These are phyloP conservation scores for Microctenopoma lineatum DNA, from an alignment of 2,797 vertebrate species.

Conservation along the genomic window DNA sequence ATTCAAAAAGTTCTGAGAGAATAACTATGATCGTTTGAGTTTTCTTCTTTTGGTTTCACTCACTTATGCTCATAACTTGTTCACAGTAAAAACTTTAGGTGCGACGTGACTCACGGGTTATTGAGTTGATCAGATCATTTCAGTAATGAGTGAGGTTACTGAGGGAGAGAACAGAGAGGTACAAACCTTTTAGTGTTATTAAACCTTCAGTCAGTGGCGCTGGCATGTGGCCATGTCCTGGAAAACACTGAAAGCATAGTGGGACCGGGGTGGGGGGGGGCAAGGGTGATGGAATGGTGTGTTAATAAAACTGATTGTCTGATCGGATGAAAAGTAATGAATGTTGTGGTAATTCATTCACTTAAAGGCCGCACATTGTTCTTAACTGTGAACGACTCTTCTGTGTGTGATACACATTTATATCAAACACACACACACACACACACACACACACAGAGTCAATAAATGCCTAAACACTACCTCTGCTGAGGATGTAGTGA, in stretches of 20 bases:
- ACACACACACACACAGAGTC: slow-evolving; percentile 27
- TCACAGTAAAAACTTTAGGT: slow-evolving; percentile 12
- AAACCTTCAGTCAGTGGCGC: slow-evolving; percentile 65
- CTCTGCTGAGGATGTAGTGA: slow-evolving; percentile 61
- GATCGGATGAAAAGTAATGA: slow-evolving; percentile 67
- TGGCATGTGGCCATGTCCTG: slow-evolving; percentile 30
- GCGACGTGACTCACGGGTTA: slow-evolving; percentile 50
- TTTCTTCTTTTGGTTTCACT: slow-evolving; percentile 4
- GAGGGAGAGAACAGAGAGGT: slow-evolving; percentile 44
- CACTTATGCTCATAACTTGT: slow-evolving; percentile 10
- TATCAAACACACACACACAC: slow-evolving; percentile 23
- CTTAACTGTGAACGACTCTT: slow-evolving; percentile 41
- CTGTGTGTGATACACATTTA: slow-evolving; percentile 21
- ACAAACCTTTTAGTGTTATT: slow-evolving; percentile 79
- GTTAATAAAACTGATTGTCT: slow-evolving; percentile 68
- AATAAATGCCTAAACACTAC: slow-evolving; percentile 63
- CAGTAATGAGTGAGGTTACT: slow-evolving; percentile 61
- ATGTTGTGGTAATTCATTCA: slow-evolving; percentile 63
- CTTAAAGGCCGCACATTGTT: slow-evolving; percentile 55
- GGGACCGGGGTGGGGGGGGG: slow-evolving; percentile 41
- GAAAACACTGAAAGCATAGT: slow-evolving; percentile 31
- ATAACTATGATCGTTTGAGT: slow-evolving; percentile 14
- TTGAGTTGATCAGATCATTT: slow-evolving; percentile 60
- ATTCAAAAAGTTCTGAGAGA: slow-evolving; percentile 63
- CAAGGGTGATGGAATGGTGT: slow-evolving; percentile 44